phyloP scores from a whole-genome alignment of 1,140 invertebrate species.

The Lysiphlebus fabarum region DNA sequence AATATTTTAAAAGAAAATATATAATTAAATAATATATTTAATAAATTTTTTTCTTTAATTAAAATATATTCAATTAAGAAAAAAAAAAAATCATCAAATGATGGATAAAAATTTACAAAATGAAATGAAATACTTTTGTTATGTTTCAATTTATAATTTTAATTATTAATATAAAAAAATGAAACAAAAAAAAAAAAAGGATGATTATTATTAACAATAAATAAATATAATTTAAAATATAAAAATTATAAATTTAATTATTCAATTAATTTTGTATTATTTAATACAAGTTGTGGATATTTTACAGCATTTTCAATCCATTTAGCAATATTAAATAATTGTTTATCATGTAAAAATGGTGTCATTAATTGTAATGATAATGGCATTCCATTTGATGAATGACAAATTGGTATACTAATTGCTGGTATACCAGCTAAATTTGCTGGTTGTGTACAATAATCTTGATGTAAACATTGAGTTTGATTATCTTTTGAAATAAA shows the following conservation, averaged over 20 bases:
- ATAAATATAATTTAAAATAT: background rate
- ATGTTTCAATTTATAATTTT: constrained; percentile 13
- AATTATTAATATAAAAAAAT: background rate
- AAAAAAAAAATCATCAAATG: too few relatives aligned
- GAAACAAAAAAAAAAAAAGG: background rate
- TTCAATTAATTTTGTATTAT: constrained; percentile 34
- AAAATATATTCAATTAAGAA: too few relatives aligned
- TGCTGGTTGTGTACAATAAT: constrained; percentile 91
- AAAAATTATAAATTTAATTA: constrained; percentile 26
- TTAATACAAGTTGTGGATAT: constrained; percentile 59
- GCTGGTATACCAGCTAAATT: constrained; percentile 96
- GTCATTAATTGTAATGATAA: constrained; percentile 92
- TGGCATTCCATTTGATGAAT: constrained; percentile 78
- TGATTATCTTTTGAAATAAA: constrained; percentile 78
- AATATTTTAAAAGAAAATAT: too few relatives aligned
- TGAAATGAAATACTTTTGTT: too few relatives aligned
- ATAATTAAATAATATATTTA: too few relatives aligned
- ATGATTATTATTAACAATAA: background rate
- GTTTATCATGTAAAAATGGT: constrained; percentile 71
- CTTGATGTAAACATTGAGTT: constrained; percentile 83
- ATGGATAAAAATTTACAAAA: too few relatives aligned
- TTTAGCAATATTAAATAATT: constrained; percentile 75
- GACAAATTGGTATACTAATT: constrained; percentile 77
- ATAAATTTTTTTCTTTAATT: too few relatives aligned
- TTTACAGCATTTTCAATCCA: constrained; percentile 76